phyloP scores from a whole-genome alignment of 2,797 vertebrate species.

The Rhyacichthys aspro region DNA sequence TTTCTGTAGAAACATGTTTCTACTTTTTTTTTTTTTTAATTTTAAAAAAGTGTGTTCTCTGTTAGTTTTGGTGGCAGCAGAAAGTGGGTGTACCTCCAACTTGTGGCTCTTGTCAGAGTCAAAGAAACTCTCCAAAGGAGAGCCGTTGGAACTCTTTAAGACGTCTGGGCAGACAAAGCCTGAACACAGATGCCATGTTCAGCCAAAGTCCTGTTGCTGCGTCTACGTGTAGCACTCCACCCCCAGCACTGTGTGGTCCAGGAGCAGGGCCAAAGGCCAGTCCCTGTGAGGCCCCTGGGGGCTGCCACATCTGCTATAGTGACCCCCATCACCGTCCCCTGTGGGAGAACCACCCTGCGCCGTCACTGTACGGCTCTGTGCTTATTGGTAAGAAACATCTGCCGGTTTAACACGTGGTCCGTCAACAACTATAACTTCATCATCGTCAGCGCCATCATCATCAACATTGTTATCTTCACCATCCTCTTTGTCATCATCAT shows the following conservation, averaged over 20 bases:
- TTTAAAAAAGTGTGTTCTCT: conserved; percentile 54
- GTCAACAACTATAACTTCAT: conserved; percentile 13
- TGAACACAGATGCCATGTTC: conserved; percentile 8
- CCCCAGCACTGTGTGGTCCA: not conserved
- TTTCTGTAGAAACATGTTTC: not conserved
- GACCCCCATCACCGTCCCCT: conserved; percentile 47
- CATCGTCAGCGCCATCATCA: not conserved
- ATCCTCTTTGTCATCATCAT: not conserved
- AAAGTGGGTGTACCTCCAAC: conserved; percentile 7
- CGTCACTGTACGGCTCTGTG: conserved; percentile 61
- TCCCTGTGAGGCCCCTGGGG: conserved; percentile 15
- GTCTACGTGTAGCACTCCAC: not conserved
- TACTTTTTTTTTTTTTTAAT: conserved; percentile 6
- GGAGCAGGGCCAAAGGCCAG: not conserved
- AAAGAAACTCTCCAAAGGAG: conserved; percentile 24
- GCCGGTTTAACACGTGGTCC: conserved; percentile 9
- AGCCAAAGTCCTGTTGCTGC: conserved; percentile 5
- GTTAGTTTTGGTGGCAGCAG: conserved; percentile 33
- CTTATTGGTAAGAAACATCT: conserved; percentile 69
- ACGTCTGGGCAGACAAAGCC: conserved; percentile 39
- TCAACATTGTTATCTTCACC: conserved; percentile 18
- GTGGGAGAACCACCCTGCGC: conserved; percentile 59
- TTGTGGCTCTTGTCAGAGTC: conserved; percentile 26
- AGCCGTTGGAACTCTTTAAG: conserved; percentile 61
- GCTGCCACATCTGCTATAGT: conserved; percentile 26